Conservation (phyloP, 2,113 vertebrate species). For the Leptobrachium leishanense region DNA sequence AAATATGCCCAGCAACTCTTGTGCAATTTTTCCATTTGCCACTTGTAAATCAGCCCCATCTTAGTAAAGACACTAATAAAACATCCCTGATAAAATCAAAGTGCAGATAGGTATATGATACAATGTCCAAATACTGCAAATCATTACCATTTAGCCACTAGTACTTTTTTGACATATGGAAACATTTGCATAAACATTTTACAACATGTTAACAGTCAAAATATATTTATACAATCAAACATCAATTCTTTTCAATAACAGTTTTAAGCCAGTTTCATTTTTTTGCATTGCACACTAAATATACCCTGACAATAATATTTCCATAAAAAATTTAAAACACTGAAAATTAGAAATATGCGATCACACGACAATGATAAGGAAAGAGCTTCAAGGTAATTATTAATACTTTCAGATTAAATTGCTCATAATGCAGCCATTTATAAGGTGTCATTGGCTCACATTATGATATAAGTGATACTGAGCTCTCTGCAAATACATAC, state of each 20-base stretch:
- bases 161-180: conserved; percentile 84
- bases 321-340: too few species aligned
- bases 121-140: conserved; percentile 83
- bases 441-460: too few species aligned
- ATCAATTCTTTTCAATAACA: conserved; percentile 91
- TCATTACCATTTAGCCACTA: conserved; percentile 79
- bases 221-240: conserved; percentile 92
- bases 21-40: neutral
- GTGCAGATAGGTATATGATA: conserved; percentile 97
- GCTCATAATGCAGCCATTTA: too few species aligned
- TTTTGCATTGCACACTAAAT: too few species aligned
- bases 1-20: too few species aligned
- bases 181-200: conserved; percentile 77
- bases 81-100: conserved; percentile 98
- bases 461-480: too few species aligned
- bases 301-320: too few species aligned
- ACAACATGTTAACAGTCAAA: conserved; percentile 91
- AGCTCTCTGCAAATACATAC: too few species aligned
- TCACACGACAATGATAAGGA: too few species aligned
- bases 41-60: neutral
- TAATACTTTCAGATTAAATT: too few species aligned
- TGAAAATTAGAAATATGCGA: too few species aligned
- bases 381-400: too few species aligned
- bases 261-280: conserved; percentile 78
- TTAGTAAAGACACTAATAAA: neutral